Conservation (phyloP, 2,888 invertebrate genomes). For the Eulithis prunata region DNA sequence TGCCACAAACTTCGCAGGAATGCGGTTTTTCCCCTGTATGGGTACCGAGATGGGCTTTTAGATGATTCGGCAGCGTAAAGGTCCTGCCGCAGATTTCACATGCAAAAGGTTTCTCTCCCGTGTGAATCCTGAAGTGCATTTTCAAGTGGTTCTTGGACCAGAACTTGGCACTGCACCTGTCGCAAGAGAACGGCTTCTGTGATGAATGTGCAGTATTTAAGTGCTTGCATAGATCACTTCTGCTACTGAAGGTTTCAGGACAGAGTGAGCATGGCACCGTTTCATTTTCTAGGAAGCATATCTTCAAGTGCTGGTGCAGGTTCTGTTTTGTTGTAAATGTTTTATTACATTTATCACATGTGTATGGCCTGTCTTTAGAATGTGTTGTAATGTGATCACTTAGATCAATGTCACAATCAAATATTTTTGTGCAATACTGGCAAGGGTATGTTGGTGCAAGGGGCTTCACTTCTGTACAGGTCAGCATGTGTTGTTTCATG, state of each 20-base stretch:
- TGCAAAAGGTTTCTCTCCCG: conserved; percentile 24
- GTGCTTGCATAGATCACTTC: conserved; percentile 12
- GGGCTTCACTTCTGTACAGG: conserved; percentile 5
- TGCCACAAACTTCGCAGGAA: conserved; percentile 27
- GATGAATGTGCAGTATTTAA: neutral
- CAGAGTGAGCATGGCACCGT: conserved; percentile 4
- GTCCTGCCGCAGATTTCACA: conserved; percentile 32
- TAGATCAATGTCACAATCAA: conserved; percentile 2
- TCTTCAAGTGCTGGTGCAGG: conserved; percentile 10
- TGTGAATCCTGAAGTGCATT: conserved; percentile 27
- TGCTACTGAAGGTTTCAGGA: neutral
- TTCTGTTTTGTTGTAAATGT: conserved; percentile 9
- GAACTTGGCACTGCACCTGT: conserved; percentile 17
- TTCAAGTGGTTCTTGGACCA: conserved; percentile 20
- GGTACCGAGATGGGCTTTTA: conserved; percentile 24
- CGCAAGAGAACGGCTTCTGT: conserved; percentile 16
- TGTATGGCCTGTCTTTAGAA: conserved; percentile 3
- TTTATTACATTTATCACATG: conserved; percentile 10
- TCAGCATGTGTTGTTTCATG: conserved; percentile 18
- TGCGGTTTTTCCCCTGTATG: conserved; percentile 28
- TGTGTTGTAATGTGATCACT: conserved; percentile 9
- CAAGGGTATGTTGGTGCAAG: neutral
- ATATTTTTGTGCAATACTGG: conserved; percentile 7
- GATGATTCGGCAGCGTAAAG: conserved; percentile 21
- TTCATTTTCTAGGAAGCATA: conserved; percentile 13